Percentiles rank a stretch among this genome's conserved stretches.
Evolutionary conservation across 2,888 invertebrate species (phyloP).

Genomic region (Amblyjoppa fuscipennis): DNA sequence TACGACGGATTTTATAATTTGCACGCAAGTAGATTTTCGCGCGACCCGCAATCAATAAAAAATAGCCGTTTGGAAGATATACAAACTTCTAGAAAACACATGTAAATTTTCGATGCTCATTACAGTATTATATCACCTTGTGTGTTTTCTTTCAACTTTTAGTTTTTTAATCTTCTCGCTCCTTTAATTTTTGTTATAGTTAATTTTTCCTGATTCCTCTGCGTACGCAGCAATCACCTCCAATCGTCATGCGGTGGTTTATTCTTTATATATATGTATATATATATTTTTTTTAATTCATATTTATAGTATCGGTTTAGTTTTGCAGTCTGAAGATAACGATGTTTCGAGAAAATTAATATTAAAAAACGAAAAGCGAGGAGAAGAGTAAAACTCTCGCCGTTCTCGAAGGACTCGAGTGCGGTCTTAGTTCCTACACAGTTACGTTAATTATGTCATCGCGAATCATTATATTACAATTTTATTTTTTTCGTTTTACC

Average conservation of each 20-base stretch:
- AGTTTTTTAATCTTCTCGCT: conserved; percentile 65
- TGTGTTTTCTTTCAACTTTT: conserved; percentile 53
- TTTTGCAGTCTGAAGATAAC: conserved; percentile 12
- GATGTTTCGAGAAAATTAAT: not conserved
- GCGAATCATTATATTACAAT: not conserved
- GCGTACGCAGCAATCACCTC: conserved; percentile 21
- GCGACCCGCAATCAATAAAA: conserved; percentile 40
- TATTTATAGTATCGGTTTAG: not conserved
- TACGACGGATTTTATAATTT: not conserved
- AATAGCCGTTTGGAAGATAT: conserved; percentile 70
- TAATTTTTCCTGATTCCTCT: conserved; percentile 27
- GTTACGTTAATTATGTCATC: conserved; percentile 3
- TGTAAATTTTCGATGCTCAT: conserved; percentile 68
- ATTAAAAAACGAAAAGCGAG: not conserved
- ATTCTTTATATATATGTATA: conserved; percentile 19
- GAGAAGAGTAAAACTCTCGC: not conserved
- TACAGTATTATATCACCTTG: conserved; percentile 59
- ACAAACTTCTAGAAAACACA: conserved; percentile 74
- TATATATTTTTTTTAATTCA: not conserved
- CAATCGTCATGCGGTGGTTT: not conserved
- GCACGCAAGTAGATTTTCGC: not conserved
- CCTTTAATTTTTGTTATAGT: conserved; percentile 52
- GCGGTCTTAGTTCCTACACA: not conserved
- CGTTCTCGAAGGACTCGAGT: not conserved
- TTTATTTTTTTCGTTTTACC: not conserved